Percentiles rank a stretch among this genome's conserved stretches.
Conservation (phyloP, 2,888 invertebrate genomes). For the Coelinius sp. region DNA sequence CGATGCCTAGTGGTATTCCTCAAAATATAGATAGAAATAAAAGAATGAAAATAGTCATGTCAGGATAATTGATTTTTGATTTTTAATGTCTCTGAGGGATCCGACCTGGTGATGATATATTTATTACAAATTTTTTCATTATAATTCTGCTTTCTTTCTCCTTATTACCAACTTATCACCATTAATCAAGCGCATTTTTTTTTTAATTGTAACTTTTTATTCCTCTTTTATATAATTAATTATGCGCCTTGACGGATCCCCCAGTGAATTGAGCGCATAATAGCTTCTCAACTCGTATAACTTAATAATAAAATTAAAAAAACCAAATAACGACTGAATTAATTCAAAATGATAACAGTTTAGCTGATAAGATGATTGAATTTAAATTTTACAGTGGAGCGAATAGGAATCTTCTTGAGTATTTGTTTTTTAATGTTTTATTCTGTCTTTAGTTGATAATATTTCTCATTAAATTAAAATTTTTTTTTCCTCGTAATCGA, state of each 20-base stretch:
- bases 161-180: slow-evolving; percentile 39
- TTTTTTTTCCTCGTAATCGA: slow-evolving; percentile 45
- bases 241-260: background rate
- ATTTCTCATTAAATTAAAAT: slow-evolving; percentile 22
- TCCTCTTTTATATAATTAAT: background rate
- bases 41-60: slow-evolving; percentile 10
- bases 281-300: slow-evolving; percentile 13
- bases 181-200: slow-evolving; percentile 22
- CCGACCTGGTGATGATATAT: background rate
- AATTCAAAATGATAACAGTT: slow-evolving; percentile 52
- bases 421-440: slow-evolving; percentile 39
- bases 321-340: slow-evolving; percentile 63
- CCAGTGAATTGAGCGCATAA: slow-evolving; percentile 5
- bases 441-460: background rate
- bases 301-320: slow-evolving; percentile 33
- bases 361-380: slow-evolving; percentile 33
- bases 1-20: slow-evolving; percentile 18
- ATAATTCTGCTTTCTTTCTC: slow-evolving; percentile 27
- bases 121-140: slow-evolving; percentile 23
- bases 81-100: background rate
- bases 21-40: slow-evolving; percentile 27
- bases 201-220: slow-evolving; percentile 2
- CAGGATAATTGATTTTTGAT: background rate
- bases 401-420: slow-evolving; percentile 27
- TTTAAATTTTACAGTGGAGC: slow-evolving; percentile 36